Percentiles rank a stretch among this genome's conserved stretches.
Conservation (phyloP, 2,888 invertebrate species). For the Formica aserva region DNA sequence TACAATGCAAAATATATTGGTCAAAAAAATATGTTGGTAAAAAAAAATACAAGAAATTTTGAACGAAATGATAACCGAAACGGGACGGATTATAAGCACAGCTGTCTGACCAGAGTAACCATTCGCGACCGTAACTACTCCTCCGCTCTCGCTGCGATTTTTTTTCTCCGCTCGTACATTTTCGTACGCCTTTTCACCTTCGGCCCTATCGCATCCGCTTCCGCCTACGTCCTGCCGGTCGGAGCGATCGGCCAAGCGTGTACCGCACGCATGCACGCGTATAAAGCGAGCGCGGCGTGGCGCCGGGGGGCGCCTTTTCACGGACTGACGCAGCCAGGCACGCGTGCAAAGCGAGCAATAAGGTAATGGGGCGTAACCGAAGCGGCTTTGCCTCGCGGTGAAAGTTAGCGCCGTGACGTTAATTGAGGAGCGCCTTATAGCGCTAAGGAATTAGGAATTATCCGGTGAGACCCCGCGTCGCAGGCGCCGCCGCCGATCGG, state of each 20-base stretch:
- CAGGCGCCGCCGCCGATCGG: slow-evolving; percentile 34
- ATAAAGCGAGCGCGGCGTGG: slow-evolving; percentile 7
- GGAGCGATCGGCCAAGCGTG: slow-evolving; percentile 9
- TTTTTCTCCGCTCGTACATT: not conserved
- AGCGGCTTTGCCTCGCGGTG: slow-evolving; percentile 76
- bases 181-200: slow-evolving; percentile 56
- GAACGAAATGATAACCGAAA: not conserved
- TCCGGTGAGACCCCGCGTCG: slow-evolving; percentile 49
- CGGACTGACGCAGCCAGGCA: slow-evolving; percentile 62
- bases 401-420: slow-evolving; percentile 76
- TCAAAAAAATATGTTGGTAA: not conserved
- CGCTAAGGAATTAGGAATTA: slow-evolving; percentile 71
- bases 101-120: not conserved
- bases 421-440: slow-evolving; percentile 75
- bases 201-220: slow-evolving; percentile 43
- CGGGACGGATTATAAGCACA: not conserved
- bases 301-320: slow-evolving; percentile 59
- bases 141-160: not conserved
- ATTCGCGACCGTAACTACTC: not conserved
- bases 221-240: slow-evolving; percentile 43
- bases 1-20: not conserved
- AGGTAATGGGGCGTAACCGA: slow-evolving; percentile 75
- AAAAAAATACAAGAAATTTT: not conserved
- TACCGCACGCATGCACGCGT: slow-evolving; percentile 5
- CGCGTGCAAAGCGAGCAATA: slow-evolving; percentile 73